Base-by-base conservation (phyloP, 2,888 invertebrate genomes). In the Eupithecia subfuscata region DNA sequence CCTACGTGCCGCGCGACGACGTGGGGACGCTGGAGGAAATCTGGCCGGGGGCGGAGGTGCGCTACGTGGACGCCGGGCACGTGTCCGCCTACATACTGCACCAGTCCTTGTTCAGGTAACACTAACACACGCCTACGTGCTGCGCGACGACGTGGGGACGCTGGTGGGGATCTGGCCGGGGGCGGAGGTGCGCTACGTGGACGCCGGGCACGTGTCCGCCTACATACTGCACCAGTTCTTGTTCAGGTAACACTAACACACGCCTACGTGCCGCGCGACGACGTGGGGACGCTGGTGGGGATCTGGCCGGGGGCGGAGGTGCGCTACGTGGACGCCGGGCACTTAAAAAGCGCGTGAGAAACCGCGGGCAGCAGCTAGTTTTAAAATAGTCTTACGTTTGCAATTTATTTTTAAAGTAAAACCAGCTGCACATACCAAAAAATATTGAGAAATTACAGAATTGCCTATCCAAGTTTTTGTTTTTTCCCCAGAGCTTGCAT, bases 251-350 rank as follows among this genome's bases (percentile, higher is more conserved):
- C n/a, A n/a, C n/a, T n/a, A n/a, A n/a, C n/a, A n/a, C n/a, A 99
- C 90, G 98, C 97, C 12, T 98, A 99, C 91, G 97, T 99, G 16
- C 99, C 99, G 0, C 96, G 98, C 43, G 97, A 97, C 5, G 97
- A 97, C 71, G 97, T 97, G 69, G 96, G 97, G 71, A 96, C 97
- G 76, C 94, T 99, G 69, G 97, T 97, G 83, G 97, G 98, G 85
- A 96, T 99, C 83, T 99, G 99, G 99, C 98, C 98, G 0, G 98
- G 98, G 3, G 97, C 97, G 4, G 98, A 98, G 89, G 96, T 99
- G 67, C 96, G 98, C 75, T 98, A 97, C 88, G 95, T 99, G 25
- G 96, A 98, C 89, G 97, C 98, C 7, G 98, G 98, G 0, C 99
- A 99, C 90, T n/a, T n/a, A n/a, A n/a, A n/a, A 30, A 30, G 30